Conservation (phyloP, 2,113 vertebrate genomes). For the Acanthochromis polyacanthus region DNA sequence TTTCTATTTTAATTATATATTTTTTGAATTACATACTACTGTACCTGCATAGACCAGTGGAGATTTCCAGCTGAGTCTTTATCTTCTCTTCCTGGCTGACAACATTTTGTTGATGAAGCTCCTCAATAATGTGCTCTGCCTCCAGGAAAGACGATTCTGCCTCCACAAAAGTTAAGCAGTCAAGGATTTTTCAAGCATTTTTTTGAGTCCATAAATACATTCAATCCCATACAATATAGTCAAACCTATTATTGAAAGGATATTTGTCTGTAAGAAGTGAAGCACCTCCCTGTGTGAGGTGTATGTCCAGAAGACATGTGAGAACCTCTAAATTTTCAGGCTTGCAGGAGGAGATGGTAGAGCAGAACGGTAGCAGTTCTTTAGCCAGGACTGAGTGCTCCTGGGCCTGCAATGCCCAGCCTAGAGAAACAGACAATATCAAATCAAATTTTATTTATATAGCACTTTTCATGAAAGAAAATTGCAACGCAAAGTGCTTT, state of each 20-base stretch:
- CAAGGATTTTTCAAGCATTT: constrained; percentile 55
- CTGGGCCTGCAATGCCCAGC: constrained; percentile 72
- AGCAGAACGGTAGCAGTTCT: constrained; percentile 53
- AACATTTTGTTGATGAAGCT: constrained; percentile 58
- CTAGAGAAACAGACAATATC: constrained; percentile 51
- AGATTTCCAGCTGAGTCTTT: constrained; percentile 68
- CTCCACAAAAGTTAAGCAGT: constrained; percentile 65
- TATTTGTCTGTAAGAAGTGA: constrained; percentile 76
- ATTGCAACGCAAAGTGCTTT: too few species aligned
- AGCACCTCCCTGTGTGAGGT: constrained; percentile 76
- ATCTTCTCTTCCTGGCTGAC: constrained; percentile 65
- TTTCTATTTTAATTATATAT: too few species aligned
- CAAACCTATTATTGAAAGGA: constrained; percentile 48
- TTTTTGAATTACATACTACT: not conserved
- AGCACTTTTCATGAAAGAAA: too few species aligned
- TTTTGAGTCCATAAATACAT: not conserved
- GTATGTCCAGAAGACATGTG: constrained; percentile 79
- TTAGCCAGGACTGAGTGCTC: constrained; percentile 56
- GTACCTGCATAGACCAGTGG: constrained; percentile 72
- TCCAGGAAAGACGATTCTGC: constrained; percentile 67
- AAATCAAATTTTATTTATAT: too few species aligned
- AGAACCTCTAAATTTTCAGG: constrained; percentile 69
- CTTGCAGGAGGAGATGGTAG: constrained; percentile 34
- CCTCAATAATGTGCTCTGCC: constrained; percentile 57
- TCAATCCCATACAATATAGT: not conserved